Evolutionary conservation across 1,140 invertebrate species (phyloP), one percentile per base, ranked within the genome.

Genomic region (Danaus melanippus): DNA sequence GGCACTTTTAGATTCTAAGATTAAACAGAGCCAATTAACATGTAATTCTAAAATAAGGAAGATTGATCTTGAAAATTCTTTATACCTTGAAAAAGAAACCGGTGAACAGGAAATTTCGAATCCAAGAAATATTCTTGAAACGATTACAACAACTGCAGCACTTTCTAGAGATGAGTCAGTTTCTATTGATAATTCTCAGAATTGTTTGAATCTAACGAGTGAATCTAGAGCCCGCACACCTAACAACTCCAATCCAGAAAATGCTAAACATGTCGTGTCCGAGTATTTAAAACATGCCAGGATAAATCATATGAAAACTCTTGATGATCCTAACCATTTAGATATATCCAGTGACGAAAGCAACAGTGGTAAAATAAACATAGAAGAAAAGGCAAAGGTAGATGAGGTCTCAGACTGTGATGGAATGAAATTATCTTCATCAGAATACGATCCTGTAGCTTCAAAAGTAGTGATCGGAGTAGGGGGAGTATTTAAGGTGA

Each of bases 1-100:
- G 75, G 92, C 93, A n/a, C 85, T 93, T 11, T 89, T 92, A 71
- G 91, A 93, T 67, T 89, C 91, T 42, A 91, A 91, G 79, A 92
- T 93, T n/a, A 94, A 94, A 83, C 91, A 92, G 61, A 90, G 88
- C 53, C 89, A 90, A 66, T 69, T 86, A 44, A 77, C 79, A 12
- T 64, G 69, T 46, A 81, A 67, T 46, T 62, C 74, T 44, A 84
- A 84, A 77, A 49, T 66, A 56, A 79, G 68, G 55, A 86, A 79
- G 73, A 64, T 76, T 42, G 77, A 84, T 45, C 50, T 79, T 10
- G 79, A 79, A 53, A 76, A 71, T 54, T 54, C 71, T 46, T 52
- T 69, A 8, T 72, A 70, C 49, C 55, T 57, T 42, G 69, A 77
- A 55, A 69, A 53, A 44, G 58, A 63, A 17, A 48, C 47, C 6